Conservation (phyloP, 2,113 vertebrate species). For the Malurus elegans region DNA sequence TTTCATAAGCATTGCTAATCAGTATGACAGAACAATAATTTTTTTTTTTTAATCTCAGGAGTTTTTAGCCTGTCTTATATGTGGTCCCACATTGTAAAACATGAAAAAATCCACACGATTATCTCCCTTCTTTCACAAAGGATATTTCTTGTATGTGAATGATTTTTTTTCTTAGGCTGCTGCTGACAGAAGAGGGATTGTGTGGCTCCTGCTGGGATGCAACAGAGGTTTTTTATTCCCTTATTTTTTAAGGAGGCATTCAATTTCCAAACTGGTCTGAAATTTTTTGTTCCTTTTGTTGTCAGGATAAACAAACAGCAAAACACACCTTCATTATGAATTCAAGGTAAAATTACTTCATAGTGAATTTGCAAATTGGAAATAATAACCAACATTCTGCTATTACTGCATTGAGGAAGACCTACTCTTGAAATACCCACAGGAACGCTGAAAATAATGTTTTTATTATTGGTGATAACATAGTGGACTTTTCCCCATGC, state of each 20-base stretch:
- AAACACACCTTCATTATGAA: not conserved
- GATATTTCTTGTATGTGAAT: not conserved
- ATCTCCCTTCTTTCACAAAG: not conserved
- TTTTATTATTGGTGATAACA: not conserved
- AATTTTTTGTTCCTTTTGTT: not conserved
- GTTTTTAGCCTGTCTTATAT: not conserved
- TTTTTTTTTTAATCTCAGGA: not conserved
- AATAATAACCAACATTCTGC: not conserved
- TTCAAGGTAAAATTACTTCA: not conserved
- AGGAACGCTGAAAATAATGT: not conserved
- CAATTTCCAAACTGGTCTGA: not conserved
- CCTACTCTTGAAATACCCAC: not conserved
- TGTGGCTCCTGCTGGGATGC: not conserved
- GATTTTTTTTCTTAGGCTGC: not conserved
- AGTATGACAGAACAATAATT: not conserved
- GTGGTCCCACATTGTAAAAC: not conserved
- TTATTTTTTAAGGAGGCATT: not conserved
- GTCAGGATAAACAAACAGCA: not conserved
- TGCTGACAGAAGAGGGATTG: not conserved
- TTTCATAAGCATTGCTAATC: slow-evolving; percentile 9
- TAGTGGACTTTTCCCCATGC: not conserved
- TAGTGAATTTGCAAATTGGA: not conserved
- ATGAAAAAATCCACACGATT: fast-evolving
- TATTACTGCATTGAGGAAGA: not conserved
- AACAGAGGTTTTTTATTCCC: fast-evolving